Evolutionary conservation across 2,888 invertebrate species (phyloP).

Genomic region (Leucania comma): DNA sequence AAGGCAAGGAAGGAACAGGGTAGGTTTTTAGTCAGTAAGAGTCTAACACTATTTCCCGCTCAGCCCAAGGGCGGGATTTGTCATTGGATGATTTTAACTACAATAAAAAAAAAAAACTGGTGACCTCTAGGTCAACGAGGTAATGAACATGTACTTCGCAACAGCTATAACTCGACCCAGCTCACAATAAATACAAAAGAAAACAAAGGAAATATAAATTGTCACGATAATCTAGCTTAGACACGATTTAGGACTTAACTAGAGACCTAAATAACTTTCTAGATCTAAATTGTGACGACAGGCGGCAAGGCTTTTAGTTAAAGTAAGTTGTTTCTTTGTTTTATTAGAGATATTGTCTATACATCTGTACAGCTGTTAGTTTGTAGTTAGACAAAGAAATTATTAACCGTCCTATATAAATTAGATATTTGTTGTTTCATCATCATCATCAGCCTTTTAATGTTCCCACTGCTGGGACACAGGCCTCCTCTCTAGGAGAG

Average conservation of each 20-base stretch:
- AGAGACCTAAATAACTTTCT: constrained; percentile 23
- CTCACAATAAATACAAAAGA: constrained; percentile 10
- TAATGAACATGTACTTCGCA: background rate
- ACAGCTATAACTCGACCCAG: background rate
- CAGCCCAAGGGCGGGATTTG: no score
- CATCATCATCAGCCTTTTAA: no score
- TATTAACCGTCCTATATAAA: background rate
- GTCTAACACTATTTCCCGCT: no score
- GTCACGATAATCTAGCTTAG: constrained; percentile 28
- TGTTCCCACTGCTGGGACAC: no score
- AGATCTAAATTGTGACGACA: constrained; percentile 20
- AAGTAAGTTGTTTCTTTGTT: constrained; percentile 12
- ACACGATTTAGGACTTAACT: constrained; percentile 31
- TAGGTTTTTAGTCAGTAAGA: no score
- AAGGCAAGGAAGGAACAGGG: no score
- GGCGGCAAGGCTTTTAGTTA: constrained; percentile 5
- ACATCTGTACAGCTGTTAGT: constrained; percentile 1
- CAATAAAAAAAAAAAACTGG: no score
- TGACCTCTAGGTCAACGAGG: background rate
- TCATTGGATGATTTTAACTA: no score
- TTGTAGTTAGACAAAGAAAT: background rate
- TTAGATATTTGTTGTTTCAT: background rate
- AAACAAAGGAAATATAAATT: constrained; percentile 26
- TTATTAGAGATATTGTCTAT: background rate
- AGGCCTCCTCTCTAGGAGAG: no score